Percentiles rank a stretch among this genome's conserved stretches.
Evolutionary conservation across 2,797 vertebrate species (phyloP).

Genomic region (Cossypha polioptera): DNA sequence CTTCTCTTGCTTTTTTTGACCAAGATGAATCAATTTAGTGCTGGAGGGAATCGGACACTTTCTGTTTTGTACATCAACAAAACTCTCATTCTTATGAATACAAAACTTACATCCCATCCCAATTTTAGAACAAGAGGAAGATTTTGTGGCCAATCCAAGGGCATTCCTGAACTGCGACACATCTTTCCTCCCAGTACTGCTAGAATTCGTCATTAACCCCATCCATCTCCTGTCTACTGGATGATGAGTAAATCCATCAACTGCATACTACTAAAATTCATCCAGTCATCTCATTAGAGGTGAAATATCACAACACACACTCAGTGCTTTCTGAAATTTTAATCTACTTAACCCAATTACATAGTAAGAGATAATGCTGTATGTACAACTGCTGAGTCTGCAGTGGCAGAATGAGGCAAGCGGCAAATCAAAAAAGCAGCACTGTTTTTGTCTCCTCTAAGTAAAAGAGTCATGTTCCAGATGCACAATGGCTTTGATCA

Average conservation of each 20-base stretch:
- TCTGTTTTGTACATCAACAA: neutral
- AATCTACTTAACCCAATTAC: constrained; percentile 21
- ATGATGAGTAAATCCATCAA: neutral
- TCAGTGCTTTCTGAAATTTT: neutral
- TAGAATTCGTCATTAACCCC: neutral
- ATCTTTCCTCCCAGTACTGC: neutral
- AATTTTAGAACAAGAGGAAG: neutral
- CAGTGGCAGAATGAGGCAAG: neutral
- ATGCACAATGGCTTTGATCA: neutral
- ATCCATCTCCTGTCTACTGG: neutral
- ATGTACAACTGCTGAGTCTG: neutral
- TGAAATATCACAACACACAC: neutral
- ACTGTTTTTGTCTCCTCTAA: neutral
- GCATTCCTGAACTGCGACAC: neutral
- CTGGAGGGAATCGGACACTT: neutral
- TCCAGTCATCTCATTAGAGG: neutral
- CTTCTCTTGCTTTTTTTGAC: neutral
- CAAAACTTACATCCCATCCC: neutral
- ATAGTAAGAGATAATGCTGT: neutral
- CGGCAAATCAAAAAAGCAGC: neutral
- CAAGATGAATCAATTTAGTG: neutral
- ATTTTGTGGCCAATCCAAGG: neutral
- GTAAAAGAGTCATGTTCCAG: neutral
- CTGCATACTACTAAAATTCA: neutral
- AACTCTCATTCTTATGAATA: neutral